phyloP scores from a whole-genome alignment of 2,888 invertebrate species.

The Limnephilus marmoratus region DNA sequence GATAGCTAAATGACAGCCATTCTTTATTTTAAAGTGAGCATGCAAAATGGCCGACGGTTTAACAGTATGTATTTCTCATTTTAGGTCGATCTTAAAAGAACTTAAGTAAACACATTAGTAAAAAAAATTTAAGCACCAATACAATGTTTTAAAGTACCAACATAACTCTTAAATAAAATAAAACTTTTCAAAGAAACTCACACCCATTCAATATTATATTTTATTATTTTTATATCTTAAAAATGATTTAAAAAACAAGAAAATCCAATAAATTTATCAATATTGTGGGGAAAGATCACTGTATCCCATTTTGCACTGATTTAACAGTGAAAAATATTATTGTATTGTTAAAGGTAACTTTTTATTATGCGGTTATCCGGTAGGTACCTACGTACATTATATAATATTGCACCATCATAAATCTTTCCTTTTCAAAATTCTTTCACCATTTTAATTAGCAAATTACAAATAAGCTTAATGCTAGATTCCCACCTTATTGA shows the following conservation, averaged over 20 bases:
- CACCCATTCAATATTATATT: not conserved
- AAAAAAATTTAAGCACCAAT: not conserved
- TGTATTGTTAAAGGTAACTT: not conserved
- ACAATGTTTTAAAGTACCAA: not conserved
- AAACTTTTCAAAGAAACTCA: not conserved
- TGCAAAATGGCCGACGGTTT: not conserved
- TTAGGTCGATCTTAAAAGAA: not conserved
- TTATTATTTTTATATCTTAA: not conserved
- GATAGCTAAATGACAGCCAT: not conserved
- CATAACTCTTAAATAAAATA: not conserved
- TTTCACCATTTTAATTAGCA: not conserved
- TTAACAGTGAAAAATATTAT: not conserved
- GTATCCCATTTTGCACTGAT: not conserved
- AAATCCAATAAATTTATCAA: not conserved
- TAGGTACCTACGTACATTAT: not conserved
- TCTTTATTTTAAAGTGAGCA: not conserved
- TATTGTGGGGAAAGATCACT: not conserved
- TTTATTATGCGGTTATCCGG: not conserved
- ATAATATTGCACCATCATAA: not conserved
- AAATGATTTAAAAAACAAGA: not conserved
- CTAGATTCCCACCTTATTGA: no score
- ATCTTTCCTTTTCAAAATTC: not conserved
- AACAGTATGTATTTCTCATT: not conserved
- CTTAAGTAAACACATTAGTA: not conserved
- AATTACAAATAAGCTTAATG: not conserved